Evolutionary conservation across 2,113 vertebrate species (phyloP).

Genomic region (Onychostruthus taczanowskii): DNA sequence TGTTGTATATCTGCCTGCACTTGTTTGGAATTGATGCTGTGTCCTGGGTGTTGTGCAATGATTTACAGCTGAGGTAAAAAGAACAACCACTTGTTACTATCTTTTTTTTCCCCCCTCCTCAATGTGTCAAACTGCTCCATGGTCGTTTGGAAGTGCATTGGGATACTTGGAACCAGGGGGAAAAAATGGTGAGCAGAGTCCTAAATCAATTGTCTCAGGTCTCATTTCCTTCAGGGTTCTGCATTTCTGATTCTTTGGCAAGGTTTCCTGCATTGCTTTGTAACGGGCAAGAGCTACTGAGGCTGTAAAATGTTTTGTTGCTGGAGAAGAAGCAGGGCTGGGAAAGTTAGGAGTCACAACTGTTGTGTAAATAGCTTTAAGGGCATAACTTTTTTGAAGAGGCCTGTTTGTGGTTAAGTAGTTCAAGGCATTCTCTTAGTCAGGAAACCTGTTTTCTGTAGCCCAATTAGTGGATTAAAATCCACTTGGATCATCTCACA

Average conservation of each 20-base stretch:
- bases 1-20: slow-evolving; percentile 5
- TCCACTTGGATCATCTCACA: background rate
- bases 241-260: background rate
- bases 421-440: background rate
- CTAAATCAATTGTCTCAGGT: background rate
- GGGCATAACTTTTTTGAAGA: background rate
- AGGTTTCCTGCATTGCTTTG: background rate
- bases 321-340: background rate
- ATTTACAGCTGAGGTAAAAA: slow-evolving; percentile 37
- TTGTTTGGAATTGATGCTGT: background rate
- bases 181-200: background rate
- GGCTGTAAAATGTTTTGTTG: background rate
- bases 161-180: background rate
- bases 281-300: background rate
- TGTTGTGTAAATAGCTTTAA: slow-evolving; percentile 8
- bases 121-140: background rate
- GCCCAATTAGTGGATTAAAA: background rate
- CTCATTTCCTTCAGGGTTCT: background rate
- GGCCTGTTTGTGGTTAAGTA: background rate
- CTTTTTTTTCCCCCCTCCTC: background rate
- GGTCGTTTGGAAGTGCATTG: background rate
- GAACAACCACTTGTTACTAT: background rate
- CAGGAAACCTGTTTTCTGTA: background rate
- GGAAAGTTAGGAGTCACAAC: background rate
- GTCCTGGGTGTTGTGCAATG: background rate